phyloP scores from a whole-genome alignment of 2,888 invertebrate species.

The Nemotelus nigrinus region DNA sequence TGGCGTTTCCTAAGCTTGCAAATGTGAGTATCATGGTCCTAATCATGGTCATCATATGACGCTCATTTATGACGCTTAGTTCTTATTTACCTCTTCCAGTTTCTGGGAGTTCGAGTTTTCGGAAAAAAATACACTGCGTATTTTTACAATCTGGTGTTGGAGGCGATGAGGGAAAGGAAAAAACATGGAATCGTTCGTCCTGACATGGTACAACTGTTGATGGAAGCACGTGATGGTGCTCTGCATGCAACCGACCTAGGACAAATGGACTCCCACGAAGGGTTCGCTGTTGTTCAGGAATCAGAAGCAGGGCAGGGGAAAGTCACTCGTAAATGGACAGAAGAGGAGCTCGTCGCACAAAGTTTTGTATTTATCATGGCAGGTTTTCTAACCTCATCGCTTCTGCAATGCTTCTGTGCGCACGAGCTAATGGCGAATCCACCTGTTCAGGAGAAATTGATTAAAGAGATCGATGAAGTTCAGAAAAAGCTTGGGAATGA shows the following conservation, averaged over 20 bases:
- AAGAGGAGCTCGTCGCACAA: constrained; percentile 55
- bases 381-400: constrained; percentile 67
- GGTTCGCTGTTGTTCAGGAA: constrained; percentile 64
- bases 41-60: no score
- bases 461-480: constrained; percentile 68
- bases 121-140: constrained; percentile 59
- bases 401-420: constrained; percentile 66
- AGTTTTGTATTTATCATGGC: constrained; percentile 68
- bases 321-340: constrained; percentile 60
- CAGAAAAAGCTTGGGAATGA: constrained; percentile 63
- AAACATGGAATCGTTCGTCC: constrained; percentile 65
- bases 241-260: constrained; percentile 20
- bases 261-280: constrained; percentile 19
- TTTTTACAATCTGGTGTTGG: constrained; percentile 63
- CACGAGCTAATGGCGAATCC: constrained; percentile 70
- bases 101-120: constrained; percentile 59
- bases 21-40: no score
- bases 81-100: constrained; percentile 47
- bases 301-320: constrained; percentile 58
- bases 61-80: background rate
- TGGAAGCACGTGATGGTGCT: constrained; percentile 64
- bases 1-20: no score
- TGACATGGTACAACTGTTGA: constrained; percentile 57
- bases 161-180: constrained; percentile 65
- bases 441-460: constrained; percentile 69